Base-by-base conservation (phyloP, 1,140 invertebrate species). In the Anastatus disparis region DNA sequence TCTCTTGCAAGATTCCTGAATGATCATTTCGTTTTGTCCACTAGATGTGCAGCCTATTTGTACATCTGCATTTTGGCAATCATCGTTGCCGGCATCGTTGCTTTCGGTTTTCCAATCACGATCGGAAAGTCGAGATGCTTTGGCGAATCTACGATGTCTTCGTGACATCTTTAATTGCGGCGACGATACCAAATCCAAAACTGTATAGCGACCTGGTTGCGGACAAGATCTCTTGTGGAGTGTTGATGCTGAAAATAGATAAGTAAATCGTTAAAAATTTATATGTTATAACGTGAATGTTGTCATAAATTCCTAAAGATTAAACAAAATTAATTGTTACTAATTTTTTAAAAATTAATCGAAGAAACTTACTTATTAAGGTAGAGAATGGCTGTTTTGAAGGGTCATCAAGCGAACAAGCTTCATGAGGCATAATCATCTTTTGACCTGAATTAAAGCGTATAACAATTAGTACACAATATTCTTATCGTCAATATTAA, bases 281-380 rank as follows among this genome's bases (percentile, higher is more conserved):
- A n/a, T n/a, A n/a, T n/a, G n/a, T n/a, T n/a, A n/a, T n/a, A n/a
- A n/a, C n/a, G n/a, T n/a, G n/a, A n/a, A n/a, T n/a, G n/a, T n/a
- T n/a, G n/a, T n/a, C n/a, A n/a, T n/a, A n/a, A n/a, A n/a, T n/a
- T n/a, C n/a, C n/a, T n/a, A n/a, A n/a, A n/a, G n/a, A n/a, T n/a
- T n/a, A n/a, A n/a, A n/a, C n/a, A n/a, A n/a, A n/a, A n/a, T n/a
- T n/a, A n/a, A n/a, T n/a, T n/a, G n/a, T n/a, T n/a, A n/a, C 15
- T 44, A 44, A 44, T n/a, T 44, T 44, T 35, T 35, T 35, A 35
- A n/a, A 44, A 44, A 10, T 15, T 15, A 44, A 44, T 22, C 72
- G 74, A 59, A 48, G 67, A 67, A 83, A 90, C 91, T 92, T 86
- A 95, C 94, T 93, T 79, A 95, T 91, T 81, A 96, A 87, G n/a